Evolutionary conservation across 2,113 vertebrate genomes (phyloP).

Genomic region (Shinisaurus crocodilurus): DNA sequence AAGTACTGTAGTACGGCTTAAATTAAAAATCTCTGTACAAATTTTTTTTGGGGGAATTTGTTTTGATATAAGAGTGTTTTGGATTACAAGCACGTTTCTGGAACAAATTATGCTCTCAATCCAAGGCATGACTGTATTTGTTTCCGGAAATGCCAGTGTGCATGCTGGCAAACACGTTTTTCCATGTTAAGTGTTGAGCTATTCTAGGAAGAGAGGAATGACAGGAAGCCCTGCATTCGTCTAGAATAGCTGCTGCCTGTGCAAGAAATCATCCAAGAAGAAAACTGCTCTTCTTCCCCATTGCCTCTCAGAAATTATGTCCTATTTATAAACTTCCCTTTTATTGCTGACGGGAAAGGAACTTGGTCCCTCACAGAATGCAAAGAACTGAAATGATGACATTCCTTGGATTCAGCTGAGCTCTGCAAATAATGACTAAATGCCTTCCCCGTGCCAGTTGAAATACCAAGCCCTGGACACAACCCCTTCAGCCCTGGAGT

Average conservation of each 20-base stretch:
- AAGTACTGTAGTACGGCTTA: too few species aligned
- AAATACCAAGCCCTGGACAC: background rate
- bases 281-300: constrained; percentile 32
- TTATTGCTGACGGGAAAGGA: constrained; percentile 42
- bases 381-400: constrained; percentile 34
- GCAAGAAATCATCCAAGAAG: constrained; percentile 38
- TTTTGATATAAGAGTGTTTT: too few species aligned
- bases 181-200: background rate
- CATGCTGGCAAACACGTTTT: background rate
- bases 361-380: background rate
- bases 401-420: background rate
- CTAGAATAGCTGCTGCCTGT: constrained; percentile 31
- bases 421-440: background rate
- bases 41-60: too few species aligned
- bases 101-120: too few species aligned
- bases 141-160: background rate
- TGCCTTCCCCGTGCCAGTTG: background rate
- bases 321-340: constrained; percentile 52
- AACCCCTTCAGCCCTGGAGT: background rate
- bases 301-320: background rate
- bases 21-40: too few species aligned
- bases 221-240: constrained; percentile 20
- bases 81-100: too few species aligned
- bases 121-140: too few species aligned
- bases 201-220: background rate